These are phyloP conservation scores for Acheta domesticus DNA, from an alignment of 2,888 invertebrate species.

Conservation along the genomic window DNA sequence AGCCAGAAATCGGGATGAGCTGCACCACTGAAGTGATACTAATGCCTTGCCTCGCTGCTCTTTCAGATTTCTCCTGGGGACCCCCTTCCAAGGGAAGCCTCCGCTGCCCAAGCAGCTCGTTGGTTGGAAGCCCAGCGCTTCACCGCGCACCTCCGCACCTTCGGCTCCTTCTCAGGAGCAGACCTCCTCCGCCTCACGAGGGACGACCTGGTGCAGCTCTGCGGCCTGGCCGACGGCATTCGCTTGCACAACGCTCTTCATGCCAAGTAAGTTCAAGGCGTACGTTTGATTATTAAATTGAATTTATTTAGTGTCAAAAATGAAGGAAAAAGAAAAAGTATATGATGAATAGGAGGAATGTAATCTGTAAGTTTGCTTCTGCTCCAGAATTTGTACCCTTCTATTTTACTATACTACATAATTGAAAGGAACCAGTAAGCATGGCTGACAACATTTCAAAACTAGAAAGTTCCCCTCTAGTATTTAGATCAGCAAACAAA, in stretches of 20 bases:
- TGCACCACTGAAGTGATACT: too few relatives aligned
- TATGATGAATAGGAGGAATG: too few relatives aligned
- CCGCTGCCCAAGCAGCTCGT: constrained; percentile 66
- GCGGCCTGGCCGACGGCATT: constrained; percentile 91
- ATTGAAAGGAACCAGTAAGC: too few relatives aligned
- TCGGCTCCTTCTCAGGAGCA: constrained; percentile 81
- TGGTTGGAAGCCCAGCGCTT: constrained; percentile 82
- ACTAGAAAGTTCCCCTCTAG: too few relatives aligned
- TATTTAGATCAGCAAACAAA: too few relatives aligned
- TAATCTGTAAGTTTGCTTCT: too few relatives aligned
- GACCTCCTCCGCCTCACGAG: constrained; percentile 85
- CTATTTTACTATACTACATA: too few relatives aligned
- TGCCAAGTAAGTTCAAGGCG: constrained; percentile 62
- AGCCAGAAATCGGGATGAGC: too few relatives aligned
- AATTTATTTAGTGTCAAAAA: not conserved
- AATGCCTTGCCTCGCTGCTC: too few relatives aligned
- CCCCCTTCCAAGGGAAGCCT: constrained; percentile 62
- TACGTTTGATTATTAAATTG: not conserved
- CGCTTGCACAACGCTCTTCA: constrained; percentile 86
- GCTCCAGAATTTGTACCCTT: too few relatives aligned
- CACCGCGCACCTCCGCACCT: constrained; percentile 68
- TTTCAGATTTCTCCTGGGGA: not conserved
- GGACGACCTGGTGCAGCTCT: constrained; percentile 91
- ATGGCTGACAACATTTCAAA: too few relatives aligned
- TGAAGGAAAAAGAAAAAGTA: too few relatives aligned